These are phyloP conservation scores for Coreoperca whiteheadi DNA, from an alignment of 2,113 vertebrate genomes.

Conservation along the genomic window DNA sequence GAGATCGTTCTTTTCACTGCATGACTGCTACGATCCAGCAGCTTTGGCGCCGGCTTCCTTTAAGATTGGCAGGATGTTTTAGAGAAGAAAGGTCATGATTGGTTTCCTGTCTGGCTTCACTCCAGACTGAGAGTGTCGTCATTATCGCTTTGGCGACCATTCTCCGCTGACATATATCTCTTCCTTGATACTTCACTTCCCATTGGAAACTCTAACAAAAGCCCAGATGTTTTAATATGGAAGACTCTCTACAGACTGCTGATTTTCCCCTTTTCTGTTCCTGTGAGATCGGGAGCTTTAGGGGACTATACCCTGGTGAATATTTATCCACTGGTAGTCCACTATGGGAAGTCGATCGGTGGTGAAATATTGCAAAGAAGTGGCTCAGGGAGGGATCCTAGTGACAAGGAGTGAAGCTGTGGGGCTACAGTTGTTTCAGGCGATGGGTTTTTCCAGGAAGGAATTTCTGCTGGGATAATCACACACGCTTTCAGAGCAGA, in stretches of 20 bases:
- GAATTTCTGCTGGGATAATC: conserved; percentile 48
- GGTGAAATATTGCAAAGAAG: conserved; percentile 51
- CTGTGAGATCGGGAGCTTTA: conserved; percentile 7
- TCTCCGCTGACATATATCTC: conserved; percentile 44
- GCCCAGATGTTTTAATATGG: conserved; percentile 21
- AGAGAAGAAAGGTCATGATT: conserved; percentile 65
- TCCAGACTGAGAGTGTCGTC: conserved; percentile 62
- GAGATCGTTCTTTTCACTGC: conserved; percentile 35
- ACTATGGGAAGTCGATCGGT: conserved; percentile 42
- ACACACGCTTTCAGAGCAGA: conserved; percentile 16
- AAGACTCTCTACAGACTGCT: not conserved
- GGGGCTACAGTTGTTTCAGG: conserved; percentile 29
- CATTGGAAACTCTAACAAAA: conserved; percentile 32
- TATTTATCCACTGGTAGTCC: conserved; percentile 54
- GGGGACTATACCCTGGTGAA: conserved; percentile 38
- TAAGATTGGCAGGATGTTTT: conserved; percentile 64
- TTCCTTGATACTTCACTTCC: conserved; percentile 23
- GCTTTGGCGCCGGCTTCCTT: conserved; percentile 53
- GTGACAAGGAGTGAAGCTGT: conserved; percentile 20
- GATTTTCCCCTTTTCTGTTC: conserved; percentile 4
- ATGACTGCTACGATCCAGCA: conserved; percentile 41
- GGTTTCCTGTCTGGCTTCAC: conserved; percentile 65
- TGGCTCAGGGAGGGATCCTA: conserved; percentile 25
- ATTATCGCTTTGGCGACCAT: conserved; percentile 56
- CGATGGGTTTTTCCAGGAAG: conserved; percentile 28